phyloP scores from a whole-genome alignment of 1,140 invertebrate species.

The Penaeus vannamei region DNA sequence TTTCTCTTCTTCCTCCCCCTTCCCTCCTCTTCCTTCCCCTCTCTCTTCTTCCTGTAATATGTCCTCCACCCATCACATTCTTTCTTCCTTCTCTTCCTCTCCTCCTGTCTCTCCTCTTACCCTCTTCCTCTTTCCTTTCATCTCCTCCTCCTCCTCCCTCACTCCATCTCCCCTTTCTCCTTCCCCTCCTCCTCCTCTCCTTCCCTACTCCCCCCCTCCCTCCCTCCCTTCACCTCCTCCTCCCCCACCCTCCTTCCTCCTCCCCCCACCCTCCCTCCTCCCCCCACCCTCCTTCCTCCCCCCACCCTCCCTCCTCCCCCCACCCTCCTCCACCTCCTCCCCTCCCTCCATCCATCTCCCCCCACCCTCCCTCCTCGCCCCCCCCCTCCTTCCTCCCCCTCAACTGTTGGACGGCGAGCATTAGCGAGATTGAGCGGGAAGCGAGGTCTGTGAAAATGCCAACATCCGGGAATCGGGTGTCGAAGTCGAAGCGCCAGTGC shows the following conservation, averaged over 20 bases:
- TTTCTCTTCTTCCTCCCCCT: too few species aligned
- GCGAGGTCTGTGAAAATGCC: conserved; percentile 49
- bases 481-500: conserved; percentile 41
- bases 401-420: conserved; percentile 53
- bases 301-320: not conserved
- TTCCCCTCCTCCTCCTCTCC: not conserved
- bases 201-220: not conserved
- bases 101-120: not conserved
- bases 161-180: not conserved
- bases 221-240: not conserved
- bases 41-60: not conserved
- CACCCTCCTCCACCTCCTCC: not conserved
- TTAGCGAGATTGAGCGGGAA: conserved; percentile 53
- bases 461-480: conserved; percentile 57
- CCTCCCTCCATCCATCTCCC: not conserved
- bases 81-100: not conserved
- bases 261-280: not conserved
- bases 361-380: not conserved
- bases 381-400: not conserved
- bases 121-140: not conserved
- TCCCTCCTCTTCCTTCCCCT: not conserved
- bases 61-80: not conserved
- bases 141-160: not conserved
- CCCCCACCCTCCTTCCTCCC: not conserved
- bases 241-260: not conserved